phyloP scores from a whole-genome alignment of 1,140 invertebrate genomes.

The Bradysia coprophila region DNA sequence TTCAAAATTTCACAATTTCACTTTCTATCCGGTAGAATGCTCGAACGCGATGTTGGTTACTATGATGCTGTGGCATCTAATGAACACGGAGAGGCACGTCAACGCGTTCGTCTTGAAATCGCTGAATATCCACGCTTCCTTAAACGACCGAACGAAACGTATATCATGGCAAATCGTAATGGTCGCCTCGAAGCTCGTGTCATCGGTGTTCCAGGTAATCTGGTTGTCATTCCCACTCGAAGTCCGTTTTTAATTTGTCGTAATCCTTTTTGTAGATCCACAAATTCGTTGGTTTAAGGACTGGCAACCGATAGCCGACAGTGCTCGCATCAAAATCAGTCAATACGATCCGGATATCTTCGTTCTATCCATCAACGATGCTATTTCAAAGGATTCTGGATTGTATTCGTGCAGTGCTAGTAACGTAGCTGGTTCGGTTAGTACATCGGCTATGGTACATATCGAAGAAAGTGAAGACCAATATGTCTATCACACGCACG shows the following conservation, averaged over 20 bases:
- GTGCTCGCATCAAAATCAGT: constrained; percentile 57
- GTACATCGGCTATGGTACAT: constrained; percentile 73
- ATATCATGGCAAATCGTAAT: constrained; percentile 50
- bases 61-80: constrained; percentile 89
- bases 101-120: constrained; percentile 64
- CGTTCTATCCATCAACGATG: constrained; percentile 65
- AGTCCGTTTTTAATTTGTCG: too few species aligned
- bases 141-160: constrained; percentile 62
- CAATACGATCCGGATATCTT: constrained; percentile 70
- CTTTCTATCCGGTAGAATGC: constrained; percentile 39
- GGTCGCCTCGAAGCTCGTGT: constrained; percentile 69
- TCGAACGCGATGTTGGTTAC: constrained; percentile 75
- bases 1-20: not conserved
- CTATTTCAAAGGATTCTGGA: constrained; percentile 77
- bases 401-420: constrained; percentile 83
- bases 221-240: too few species aligned
- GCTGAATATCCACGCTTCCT: constrained; percentile 87
- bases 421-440: constrained; percentile 84
- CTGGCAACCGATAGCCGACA: constrained; percentile 73
- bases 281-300: constrained; percentile 97
- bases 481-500: constrained; percentile 49
- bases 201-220: constrained; percentile 79
- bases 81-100: constrained; percentile 75
- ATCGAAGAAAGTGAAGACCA: constrained; percentile 75
- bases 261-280: too few species aligned